Conservation (phyloP, 2,888 invertebrate genomes). For the Tricholauxania praeusta region DNA sequence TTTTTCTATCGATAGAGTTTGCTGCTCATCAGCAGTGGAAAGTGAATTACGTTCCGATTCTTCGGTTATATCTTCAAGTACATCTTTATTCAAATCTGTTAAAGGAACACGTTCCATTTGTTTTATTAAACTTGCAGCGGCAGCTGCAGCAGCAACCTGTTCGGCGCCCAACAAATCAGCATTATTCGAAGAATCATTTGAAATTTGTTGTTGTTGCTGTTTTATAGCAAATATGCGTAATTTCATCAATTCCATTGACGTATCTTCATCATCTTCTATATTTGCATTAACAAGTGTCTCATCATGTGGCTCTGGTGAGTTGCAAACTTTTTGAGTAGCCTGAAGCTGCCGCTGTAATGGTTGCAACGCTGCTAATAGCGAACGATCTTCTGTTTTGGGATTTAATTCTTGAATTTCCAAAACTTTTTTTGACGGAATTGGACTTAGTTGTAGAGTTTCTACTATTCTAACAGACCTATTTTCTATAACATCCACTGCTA, state of each 20-base stretch:
- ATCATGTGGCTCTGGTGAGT: constrained; percentile 1
- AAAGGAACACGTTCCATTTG: constrained; percentile 65
- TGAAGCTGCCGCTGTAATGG: background rate
- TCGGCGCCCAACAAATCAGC: constrained; percentile 35
- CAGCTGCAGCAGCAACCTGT: constrained; percentile 46
- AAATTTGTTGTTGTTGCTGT: constrained; percentile 46
- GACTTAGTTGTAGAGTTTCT: background rate
- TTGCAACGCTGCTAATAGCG: background rate
- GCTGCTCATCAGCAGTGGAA: constrained; percentile 58
- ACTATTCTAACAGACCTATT: background rate
- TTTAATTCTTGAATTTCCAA: background rate
- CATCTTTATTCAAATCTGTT: constrained; percentile 63
- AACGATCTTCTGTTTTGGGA: background rate
- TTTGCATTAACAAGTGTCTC: constrained; percentile 36
- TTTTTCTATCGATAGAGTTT: constrained; percentile 54
- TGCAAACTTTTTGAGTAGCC: background rate
- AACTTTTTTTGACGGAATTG: background rate
- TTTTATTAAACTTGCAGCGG: constrained; percentile 49
- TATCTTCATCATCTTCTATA: constrained; percentile 59
- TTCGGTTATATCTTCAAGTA: constrained; percentile 67
- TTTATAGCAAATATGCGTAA: constrained; percentile 62
- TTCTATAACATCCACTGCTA: background rate
- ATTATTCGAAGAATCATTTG: constrained; percentile 22
- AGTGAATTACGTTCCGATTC: constrained; percentile 64
- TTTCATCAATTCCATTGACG: constrained; percentile 58